These are phyloP conservation scores for Galeopsomyia nigrocyanea DNA, from an alignment of 2,888 invertebrate genomes.

Conservation along the genomic window DNA sequence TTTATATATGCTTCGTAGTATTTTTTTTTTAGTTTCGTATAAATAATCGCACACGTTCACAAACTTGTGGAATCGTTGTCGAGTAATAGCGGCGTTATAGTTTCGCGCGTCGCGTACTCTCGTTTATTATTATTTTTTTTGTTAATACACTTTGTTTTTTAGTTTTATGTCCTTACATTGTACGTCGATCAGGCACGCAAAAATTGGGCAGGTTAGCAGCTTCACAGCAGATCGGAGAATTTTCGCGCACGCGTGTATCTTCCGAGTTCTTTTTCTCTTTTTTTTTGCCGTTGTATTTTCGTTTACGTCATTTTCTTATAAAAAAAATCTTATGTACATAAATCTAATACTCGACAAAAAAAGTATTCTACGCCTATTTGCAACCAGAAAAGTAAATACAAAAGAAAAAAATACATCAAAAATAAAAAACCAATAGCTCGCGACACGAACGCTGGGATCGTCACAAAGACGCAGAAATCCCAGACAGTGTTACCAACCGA, in stretches of 20 bases:
- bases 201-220: constrained; percentile 66
- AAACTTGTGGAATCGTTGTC: constrained; percentile 27
- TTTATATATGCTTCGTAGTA: too few relatives aligned
- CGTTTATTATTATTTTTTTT: constrained; percentile 23
- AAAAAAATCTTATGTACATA: too few relatives aligned
- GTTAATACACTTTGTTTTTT: not conserved
- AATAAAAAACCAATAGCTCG: too few relatives aligned
- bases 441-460: too few relatives aligned
- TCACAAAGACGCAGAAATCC: too few relatives aligned
- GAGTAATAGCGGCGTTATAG: constrained; percentile 12
- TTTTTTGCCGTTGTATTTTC: constrained; percentile 34
- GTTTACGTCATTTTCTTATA: not conserved
- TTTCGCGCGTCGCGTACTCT: constrained; percentile 19
- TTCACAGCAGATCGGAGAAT: constrained; percentile 64
- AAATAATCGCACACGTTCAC: constrained; percentile 13
- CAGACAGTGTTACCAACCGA: too few relatives aligned
- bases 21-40: constrained; percentile 1
- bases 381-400: too few relatives aligned
- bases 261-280: constrained; percentile 27
- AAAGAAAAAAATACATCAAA: too few relatives aligned
- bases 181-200: constrained; percentile 63
- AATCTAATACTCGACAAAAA: not conserved
- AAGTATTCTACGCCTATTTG: too few relatives aligned
- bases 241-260: constrained; percentile 50
- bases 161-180: constrained; percentile 38